Evolutionary conservation across 2,888 invertebrate genomes (phyloP).

Genomic region (Oscheius sp.): DNA sequence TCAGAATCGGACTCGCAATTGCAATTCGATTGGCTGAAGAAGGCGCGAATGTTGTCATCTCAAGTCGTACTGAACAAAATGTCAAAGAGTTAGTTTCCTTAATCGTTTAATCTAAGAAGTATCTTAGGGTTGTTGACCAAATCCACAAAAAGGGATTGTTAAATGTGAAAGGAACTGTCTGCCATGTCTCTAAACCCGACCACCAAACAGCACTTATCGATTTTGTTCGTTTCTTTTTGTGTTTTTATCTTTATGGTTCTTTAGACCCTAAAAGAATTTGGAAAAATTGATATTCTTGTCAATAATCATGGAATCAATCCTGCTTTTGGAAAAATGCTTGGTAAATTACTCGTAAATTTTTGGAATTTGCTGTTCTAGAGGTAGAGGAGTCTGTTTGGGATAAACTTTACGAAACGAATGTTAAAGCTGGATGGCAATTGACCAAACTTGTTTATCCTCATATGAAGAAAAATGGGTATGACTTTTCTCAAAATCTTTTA

Average conservation of each 20-base stretch:
- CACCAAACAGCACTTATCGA: conserved; percentile 81
- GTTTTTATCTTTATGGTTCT: background rate
- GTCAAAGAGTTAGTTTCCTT: conserved; percentile 75
- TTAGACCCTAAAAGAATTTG: conserved; percentile 60
- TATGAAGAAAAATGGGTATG: conserved; percentile 78
- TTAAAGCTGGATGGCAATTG: conserved; percentile 86
- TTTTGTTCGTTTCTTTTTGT: conserved; percentile 40
- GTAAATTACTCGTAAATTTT: conserved; percentile 69
- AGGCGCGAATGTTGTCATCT: conserved; percentile 89
- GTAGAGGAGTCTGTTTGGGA: conserved; percentile 84
- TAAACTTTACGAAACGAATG: conserved; percentile 91
- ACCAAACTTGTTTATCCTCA: conserved; percentile 87
- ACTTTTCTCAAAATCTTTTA: background rate
- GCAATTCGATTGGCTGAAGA: conserved; percentile 85
- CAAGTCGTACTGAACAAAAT: conserved; percentile 87
- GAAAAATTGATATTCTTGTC: conserved; percentile 82
- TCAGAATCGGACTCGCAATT: conserved; percentile 85
- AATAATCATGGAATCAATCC: conserved; percentile 95
- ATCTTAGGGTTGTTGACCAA: conserved; percentile 77
- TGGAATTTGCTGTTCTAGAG: conserved; percentile 23
- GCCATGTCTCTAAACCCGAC: conserved; percentile 87
- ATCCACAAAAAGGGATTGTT: conserved; percentile 77
- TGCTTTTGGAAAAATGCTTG: conserved; percentile 81
- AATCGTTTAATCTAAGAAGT: no score
- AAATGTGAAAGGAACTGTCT: conserved; percentile 81